phyloP scores from a whole-genome alignment of 2,113 vertebrate species.

The Sprattus sprattus region DNA sequence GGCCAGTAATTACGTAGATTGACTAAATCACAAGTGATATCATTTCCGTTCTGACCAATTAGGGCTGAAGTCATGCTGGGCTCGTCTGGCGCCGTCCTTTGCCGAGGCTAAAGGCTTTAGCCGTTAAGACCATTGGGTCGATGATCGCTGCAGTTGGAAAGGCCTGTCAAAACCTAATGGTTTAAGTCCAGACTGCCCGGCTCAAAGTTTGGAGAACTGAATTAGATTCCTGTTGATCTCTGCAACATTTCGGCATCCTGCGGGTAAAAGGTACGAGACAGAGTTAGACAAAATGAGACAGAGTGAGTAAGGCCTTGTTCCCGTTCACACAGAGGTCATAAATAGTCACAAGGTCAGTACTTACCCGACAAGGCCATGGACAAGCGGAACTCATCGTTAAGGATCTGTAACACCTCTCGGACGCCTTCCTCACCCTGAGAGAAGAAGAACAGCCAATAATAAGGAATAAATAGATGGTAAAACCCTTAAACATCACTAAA shows the following conservation, averaged over 20 bases:
- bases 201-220: constrained; percentile 74
- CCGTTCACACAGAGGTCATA: not conserved
- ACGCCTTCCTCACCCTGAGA: constrained; percentile 87
- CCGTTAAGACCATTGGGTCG: not conserved
- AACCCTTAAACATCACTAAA: not conserved
- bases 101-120: not conserved
- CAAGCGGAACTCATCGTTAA: constrained; percentile 84
- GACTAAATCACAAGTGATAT: not conserved
- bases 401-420: constrained; percentile 82
- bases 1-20: not conserved
- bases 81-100: not conserved
- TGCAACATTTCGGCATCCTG: constrained; percentile 79
- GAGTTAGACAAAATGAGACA: not conserved
- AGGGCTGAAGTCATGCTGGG: not conserved
- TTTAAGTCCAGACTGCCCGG: not conserved
- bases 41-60: not conserved
- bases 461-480: not conserved
- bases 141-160: not conserved
- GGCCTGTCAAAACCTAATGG: not conserved
- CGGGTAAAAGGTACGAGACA: constrained; percentile 8
- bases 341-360: constrained; percentile 28
- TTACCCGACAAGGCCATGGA: constrained; percentile 88
- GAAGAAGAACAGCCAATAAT: not conserved
- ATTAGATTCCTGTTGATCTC: constrained; percentile 81
- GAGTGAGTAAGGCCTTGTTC: not conserved